Evolutionary conservation across 2,113 vertebrate genomes (phyloP).

Genomic region (Cavia porcellus): DNA sequence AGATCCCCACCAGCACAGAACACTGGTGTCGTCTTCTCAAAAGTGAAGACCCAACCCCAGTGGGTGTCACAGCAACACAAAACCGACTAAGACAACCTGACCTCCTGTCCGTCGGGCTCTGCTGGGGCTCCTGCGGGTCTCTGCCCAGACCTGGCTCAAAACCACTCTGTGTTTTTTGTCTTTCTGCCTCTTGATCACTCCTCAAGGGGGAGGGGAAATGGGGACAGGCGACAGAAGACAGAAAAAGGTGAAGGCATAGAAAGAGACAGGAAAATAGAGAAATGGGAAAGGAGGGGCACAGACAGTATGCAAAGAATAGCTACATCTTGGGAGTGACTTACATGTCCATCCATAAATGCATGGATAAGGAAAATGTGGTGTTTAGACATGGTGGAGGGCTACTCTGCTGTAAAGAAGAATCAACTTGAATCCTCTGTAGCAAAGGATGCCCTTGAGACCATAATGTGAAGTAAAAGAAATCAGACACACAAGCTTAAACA

Average conservation of each 20-base stretch:
- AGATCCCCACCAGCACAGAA: not conserved
- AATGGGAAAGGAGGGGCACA: fast-evolving
- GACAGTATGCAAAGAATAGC: not conserved
- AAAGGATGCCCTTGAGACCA: not conserved
- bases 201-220: not conserved
- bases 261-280: not conserved
- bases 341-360: not conserved
- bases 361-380: not conserved
- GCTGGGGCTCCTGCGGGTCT: not conserved
- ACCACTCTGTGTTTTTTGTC: not conserved
- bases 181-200: not conserved
- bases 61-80: not conserved
- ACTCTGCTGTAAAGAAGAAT: not conserved
- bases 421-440: not conserved
- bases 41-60: not conserved
- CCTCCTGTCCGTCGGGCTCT: not conserved
- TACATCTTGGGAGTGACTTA: not conserved
- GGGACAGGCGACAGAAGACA: not conserved
- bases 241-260: not conserved
- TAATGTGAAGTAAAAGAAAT: not conserved
- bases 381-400: not conserved
- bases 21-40: not conserved
- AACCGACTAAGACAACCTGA: not conserved
- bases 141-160: not conserved
- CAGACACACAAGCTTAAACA: not conserved